phyloP scores from a whole-genome alignment of 2,797 vertebrate species.

The Falco cherrug region DNA sequence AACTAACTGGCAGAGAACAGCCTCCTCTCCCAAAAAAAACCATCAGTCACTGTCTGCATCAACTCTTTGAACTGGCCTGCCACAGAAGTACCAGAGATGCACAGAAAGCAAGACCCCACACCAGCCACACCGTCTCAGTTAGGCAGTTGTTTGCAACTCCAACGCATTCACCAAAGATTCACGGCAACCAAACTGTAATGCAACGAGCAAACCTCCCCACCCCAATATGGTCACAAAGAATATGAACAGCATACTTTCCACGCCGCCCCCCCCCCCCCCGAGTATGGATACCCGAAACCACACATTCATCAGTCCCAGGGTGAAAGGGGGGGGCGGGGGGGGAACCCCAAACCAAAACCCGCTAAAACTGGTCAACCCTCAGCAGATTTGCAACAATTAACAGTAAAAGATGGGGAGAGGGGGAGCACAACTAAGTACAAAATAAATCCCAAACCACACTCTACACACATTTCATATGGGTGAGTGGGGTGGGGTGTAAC shows the following conservation, averaged over 20 bases:
- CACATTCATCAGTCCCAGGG: fast-evolving
- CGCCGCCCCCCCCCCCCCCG: too few relatives aligned
- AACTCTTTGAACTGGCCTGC: background rate
- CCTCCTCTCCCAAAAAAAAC: background rate
- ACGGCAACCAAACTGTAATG: background rate
- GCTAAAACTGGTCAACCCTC: too few relatives aligned
- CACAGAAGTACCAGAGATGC: background rate
- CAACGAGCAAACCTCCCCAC: background rate
- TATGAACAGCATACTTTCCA: background rate
- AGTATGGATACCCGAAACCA: background rate
- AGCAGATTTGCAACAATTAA: background rate
- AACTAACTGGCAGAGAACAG: background rate
- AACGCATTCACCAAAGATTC: background rate
- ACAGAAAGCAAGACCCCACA: background rate
- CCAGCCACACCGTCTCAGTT: background rate
- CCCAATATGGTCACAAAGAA: background rate
- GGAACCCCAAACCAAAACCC: background rate
- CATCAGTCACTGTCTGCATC: too few relatives aligned
- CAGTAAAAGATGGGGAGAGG: background rate
- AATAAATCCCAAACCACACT: background rate
- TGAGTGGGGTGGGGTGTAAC: too few relatives aligned
- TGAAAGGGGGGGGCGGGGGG: too few relatives aligned
- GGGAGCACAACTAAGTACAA: background rate
- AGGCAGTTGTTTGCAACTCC: background rate
- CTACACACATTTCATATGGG: background rate